Conservation (phyloP, 2,113 vertebrate species). For the Passer montanus region DNA sequence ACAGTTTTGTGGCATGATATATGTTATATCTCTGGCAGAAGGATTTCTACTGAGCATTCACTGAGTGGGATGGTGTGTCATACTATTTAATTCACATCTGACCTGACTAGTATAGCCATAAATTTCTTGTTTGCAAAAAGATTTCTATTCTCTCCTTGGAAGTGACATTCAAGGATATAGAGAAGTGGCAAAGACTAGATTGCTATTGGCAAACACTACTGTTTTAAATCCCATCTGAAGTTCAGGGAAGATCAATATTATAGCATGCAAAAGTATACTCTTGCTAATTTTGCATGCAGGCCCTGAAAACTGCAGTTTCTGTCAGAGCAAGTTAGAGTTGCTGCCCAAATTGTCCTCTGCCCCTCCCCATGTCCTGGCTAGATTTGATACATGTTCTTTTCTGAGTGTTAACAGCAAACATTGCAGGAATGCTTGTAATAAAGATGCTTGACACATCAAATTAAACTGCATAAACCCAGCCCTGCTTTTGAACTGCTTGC, state of each 20-base stretch:
- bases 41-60: neutral
- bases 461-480: neutral
- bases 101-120: neutral
- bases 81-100: neutral
- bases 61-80: neutral
- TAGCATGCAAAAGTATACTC: neutral
- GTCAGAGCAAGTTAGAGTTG: neutral
- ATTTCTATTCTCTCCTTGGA: neutral
- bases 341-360: neutral
- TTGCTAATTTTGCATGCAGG: neutral
- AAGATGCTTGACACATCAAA: neutral
- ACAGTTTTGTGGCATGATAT: neutral
- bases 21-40: neutral
- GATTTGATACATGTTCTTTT: neutral
- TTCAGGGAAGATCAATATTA: neutral
- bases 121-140: neutral
- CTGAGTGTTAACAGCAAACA: neutral
- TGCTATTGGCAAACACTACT: neutral
- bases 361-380: neutral
- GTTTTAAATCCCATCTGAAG: neutral
- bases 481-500: constrained; percentile 15
- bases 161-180: neutral
- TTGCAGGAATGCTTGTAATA: neutral
- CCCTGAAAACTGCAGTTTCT: neutral
- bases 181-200: neutral